A percentile compares a stretch with the other conserved stretches of the same genome.
Evolutionary conservation across 2,888 invertebrate species (phyloP).

Genomic region (Ennomos fuscantarius): DNA sequence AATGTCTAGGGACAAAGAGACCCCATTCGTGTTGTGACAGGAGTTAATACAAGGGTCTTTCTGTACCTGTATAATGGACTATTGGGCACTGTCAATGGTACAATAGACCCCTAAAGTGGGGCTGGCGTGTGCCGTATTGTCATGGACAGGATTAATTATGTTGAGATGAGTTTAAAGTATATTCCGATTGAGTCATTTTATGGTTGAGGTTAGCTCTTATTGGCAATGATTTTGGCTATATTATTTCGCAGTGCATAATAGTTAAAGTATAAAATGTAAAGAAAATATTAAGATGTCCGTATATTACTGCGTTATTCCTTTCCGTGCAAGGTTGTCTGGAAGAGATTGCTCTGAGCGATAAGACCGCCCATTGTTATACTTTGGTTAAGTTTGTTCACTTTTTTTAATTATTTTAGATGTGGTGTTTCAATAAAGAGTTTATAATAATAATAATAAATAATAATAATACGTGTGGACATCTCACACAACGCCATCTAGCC

Average conservation of each 20-base stretch:
- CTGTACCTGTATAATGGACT: constrained; percentile 31
- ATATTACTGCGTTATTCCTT: too few species aligned
- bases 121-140: constrained; percentile 30
- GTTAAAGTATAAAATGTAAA: too few species aligned
- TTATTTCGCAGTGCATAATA: neutral
- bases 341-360: too few species aligned
- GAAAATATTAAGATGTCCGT: too few species aligned
- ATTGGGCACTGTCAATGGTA: constrained; percentile 28
- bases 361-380: too few species aligned
- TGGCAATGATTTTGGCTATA: constrained; percentile 4
- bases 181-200: constrained; percentile 23
- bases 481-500: too few species aligned
- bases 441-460: too few species aligned
- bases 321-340: too few species aligned
- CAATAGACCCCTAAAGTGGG: constrained; percentile 28
- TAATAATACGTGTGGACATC: too few species aligned
- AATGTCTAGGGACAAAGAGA: constrained; percentile 60
- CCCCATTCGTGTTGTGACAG: constrained; percentile 76
- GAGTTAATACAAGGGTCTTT: constrained; percentile 64
- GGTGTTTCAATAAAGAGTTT: too few species aligned
- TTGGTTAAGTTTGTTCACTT: too few species aligned
- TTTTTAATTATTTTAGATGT: too few species aligned
- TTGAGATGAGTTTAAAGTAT: constrained; percentile 24
- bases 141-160: constrained; percentile 21
- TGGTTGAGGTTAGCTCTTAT: constrained; percentile 15